These are phyloP conservation scores for Cynodonichthys magdalenae DNA, from an alignment of 2,797 vertebrate genomes.

Conservation along the genomic window DNA sequence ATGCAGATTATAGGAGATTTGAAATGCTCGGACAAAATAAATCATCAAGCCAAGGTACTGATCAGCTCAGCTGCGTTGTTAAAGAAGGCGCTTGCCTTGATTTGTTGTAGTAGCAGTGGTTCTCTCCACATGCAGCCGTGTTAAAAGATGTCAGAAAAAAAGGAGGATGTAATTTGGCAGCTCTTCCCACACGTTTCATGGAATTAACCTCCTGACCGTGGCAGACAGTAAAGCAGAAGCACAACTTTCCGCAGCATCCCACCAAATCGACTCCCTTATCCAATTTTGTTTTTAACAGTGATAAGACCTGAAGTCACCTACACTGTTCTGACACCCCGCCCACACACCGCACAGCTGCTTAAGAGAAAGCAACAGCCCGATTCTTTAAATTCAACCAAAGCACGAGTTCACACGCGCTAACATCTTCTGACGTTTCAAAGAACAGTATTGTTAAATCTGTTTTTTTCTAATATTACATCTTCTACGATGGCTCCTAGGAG, in stretches of 20 bases:
- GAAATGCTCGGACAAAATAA: constrained; percentile 1
- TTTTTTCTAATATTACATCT: constrained; percentile 59
- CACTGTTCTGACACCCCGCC: constrained; percentile 46
- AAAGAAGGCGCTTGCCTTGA: constrained; percentile 23
- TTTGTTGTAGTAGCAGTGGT: background rate
- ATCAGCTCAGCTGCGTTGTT: constrained; percentile 18
- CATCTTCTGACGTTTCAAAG: constrained; percentile 50
- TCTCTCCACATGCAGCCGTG: background rate
- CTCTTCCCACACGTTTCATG: constrained; percentile 38
- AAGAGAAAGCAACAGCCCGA: constrained; percentile 24
- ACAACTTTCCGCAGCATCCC: constrained; percentile 17
- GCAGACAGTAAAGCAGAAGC: constrained; percentile 44
- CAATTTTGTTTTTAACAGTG: constrained; percentile 28
- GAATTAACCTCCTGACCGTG: constrained; percentile 57
- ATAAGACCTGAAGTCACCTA: constrained; percentile 48
- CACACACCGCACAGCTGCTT: constrained; percentile 34
- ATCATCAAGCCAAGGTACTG: constrained; percentile 26
- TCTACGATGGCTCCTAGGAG: constrained; percentile 50
- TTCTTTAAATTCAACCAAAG: constrained; percentile 43
- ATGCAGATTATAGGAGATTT: constrained; percentile 11
- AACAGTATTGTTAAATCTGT: constrained; percentile 55
- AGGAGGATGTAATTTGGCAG: constrained; percentile 25
- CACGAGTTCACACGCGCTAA: constrained; percentile 38
- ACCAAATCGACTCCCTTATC: constrained; percentile 19
- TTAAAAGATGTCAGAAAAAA: constrained; percentile 9